These are phyloP conservation scores for Drosophila mettleri DNA, from an alignment of 2,888 invertebrate species.

Conservation along the genomic window DNA sequence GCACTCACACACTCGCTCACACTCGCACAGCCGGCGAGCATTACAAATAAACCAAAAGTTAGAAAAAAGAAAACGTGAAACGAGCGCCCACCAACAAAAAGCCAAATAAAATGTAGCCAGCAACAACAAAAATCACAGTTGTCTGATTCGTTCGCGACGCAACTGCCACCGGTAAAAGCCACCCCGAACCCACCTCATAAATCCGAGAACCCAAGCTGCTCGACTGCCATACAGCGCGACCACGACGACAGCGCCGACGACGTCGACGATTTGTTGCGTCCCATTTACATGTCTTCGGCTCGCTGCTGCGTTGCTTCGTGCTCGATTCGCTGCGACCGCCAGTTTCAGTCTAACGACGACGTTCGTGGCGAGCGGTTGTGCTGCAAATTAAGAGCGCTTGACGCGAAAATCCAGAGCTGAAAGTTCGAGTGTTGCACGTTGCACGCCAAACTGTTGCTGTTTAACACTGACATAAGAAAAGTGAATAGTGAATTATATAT, in stretches of 20 bases:
- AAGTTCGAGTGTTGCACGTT: slow-evolving; percentile 28
- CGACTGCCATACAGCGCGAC: slow-evolving; percentile 15
- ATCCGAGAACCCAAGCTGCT: slow-evolving; percentile 12
- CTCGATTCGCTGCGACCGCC: slow-evolving; percentile 24
- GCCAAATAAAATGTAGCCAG: slow-evolving; percentile 73
- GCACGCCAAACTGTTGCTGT: slow-evolving; percentile 42
- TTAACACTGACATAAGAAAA: slow-evolving; percentile 4
- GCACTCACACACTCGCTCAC: slow-evolving; percentile 40
- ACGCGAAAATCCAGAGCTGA: background rate
- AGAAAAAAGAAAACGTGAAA: slow-evolving; percentile 55
- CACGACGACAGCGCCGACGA: slow-evolving; percentile 12
- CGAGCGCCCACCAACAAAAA: slow-evolving; percentile 66
- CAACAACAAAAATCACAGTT: slow-evolving; percentile 83
- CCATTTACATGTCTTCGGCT: slow-evolving; percentile 63
- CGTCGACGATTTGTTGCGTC: slow-evolving; percentile 63
- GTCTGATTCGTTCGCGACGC: slow-evolving; percentile 83
- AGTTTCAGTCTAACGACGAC: slow-evolving; percentile 74
- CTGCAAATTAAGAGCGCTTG: slow-evolving; percentile 2
- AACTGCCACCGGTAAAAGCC: slow-evolving; percentile 62
- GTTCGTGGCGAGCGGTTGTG: slow-evolving; percentile 77
- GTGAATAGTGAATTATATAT: background rate
- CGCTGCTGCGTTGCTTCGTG: slow-evolving; percentile 43
- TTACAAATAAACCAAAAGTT: slow-evolving; percentile 59
- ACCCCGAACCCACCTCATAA: slow-evolving; percentile 19
- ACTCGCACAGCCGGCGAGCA: slow-evolving; percentile 23